Evolutionary conservation across 2,888 invertebrate genomes (phyloP), one percentile per base, ranked within the genome.

Genomic region (Lithophane socia): DNA sequence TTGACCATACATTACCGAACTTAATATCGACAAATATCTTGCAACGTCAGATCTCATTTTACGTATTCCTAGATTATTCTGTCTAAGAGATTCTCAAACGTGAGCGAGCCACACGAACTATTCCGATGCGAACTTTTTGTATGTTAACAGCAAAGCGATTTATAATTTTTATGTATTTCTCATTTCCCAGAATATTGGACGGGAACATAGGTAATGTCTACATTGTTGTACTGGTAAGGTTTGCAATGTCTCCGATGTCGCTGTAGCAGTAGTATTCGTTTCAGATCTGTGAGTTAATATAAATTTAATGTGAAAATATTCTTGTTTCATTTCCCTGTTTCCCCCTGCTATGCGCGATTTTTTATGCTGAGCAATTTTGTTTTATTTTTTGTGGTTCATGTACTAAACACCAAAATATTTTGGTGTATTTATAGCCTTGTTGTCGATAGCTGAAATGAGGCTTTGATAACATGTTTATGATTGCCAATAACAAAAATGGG

Each of bases 221-320:
- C 65, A 70, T 64, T 82, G 83, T 80, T 80, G 66, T 58, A 58
- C 61, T 75, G 81, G 73, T 82, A 80, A 82, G 64, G 63, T 65
- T 74, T 81, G 61, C 81, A 83, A 64, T 87, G 86, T 84, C 81
- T 83, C 84, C 74, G 80, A 77, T 70, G 79, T 88, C 88, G 91
- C 92, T 91, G 92, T 93, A 92, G 92, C 93, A 89, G 90, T 93
- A 93, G 93, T 92, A 88, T 88, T 91, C 89, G 91, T 94, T 92
- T 93, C 95, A 94, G 95, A 94, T 96, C 96, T 96, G 94, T 95
- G 93, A 93, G 93, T 95, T 94, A 92, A 96, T 96, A 96, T 96
- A 96, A 96, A 95, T 94, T 96, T 96, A 95, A 95, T 96, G 96
- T 96, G 94, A 94, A 92, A 91, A 89, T 75, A 94, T 93, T 93